Evolutionary conservation across 2,888 invertebrate species (phyloP).

Genomic region (Galeruca laticollis): DNA sequence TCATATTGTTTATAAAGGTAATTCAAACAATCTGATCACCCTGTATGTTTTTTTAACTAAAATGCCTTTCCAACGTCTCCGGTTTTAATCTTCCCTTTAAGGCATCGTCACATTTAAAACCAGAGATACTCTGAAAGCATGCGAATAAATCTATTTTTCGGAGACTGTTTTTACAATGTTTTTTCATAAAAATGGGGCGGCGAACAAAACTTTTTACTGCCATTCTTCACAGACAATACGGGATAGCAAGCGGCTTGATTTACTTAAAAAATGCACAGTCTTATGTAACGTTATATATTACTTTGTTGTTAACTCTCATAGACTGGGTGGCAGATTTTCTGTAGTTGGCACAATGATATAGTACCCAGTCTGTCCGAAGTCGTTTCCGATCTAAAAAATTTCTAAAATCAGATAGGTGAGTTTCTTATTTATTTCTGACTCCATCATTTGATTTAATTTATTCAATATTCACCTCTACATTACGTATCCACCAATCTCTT

Average conservation of each 20-base stretch:
- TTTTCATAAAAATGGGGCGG: not conserved
- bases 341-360: not conserved
- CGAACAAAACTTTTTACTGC: constrained; percentile 19
- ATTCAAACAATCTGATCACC: too few relatives aligned
- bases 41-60: too few relatives aligned
- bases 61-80: not conserved
- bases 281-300: constrained; percentile 24
- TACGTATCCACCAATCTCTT: too few relatives aligned
- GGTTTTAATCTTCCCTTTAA: not conserved
- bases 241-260: constrained; percentile 20
- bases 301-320: constrained; percentile 10
- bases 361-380: not conserved
- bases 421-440: too few relatives aligned
- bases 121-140: constrained; percentile 1
- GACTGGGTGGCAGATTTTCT: not conserved
- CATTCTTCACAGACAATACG: constrained; percentile 13
- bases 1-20: too few relatives aligned
- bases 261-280: constrained; percentile 27
- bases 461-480: too few relatives aligned
- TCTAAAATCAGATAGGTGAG: too few relatives aligned
- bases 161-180: constrained; percentile 6
- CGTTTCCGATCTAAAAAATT: too few relatives aligned
- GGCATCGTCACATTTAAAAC: constrained; percentile 1
- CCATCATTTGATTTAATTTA: too few relatives aligned
- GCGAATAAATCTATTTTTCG: constrained; percentile 14